Evolutionary conservation across 2,888 invertebrate species (phyloP).

Genomic region (Papilio demoleus): DNA sequence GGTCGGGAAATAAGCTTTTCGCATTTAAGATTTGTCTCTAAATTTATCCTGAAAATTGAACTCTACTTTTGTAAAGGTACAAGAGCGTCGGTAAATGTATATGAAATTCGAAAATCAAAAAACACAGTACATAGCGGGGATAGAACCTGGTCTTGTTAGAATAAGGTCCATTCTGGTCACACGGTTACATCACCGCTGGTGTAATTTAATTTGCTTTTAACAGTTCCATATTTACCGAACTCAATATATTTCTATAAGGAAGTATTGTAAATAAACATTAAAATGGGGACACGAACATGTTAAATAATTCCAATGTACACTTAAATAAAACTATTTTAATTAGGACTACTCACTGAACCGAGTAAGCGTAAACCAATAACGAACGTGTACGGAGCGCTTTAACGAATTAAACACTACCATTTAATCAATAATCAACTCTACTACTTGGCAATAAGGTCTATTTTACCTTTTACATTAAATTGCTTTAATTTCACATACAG

Average conservation of each 20-base stretch:
- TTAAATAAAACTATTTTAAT: slow-evolving; percentile 40
- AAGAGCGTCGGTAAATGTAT: no score
- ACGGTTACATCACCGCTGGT: no score
- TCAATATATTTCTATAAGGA: slow-evolving; percentile 11
- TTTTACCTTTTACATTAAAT: background rate
- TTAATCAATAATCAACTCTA: slow-evolving; percentile 1
- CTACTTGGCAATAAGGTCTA: background rate
- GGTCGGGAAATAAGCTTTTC: no score
- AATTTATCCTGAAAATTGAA: no score
- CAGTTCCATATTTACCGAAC: background rate
- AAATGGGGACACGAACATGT: slow-evolving; percentile 12
- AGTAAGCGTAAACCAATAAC: slow-evolving; percentile 37
- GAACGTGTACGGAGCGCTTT: slow-evolving; percentile 35
- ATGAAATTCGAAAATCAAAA: no score
- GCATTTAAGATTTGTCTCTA: no score
- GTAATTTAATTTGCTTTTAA: background rate
- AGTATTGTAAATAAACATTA: slow-evolving; percentile 18
- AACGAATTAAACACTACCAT: slow-evolving; percentile 25
- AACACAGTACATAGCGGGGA: no score
- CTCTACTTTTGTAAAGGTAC: no score
- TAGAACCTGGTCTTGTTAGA: no score
- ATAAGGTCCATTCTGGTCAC: no score
- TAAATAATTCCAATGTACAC: slow-evolving; percentile 26
- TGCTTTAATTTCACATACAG: slow-evolving; percentile 33
- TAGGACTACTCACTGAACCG: slow-evolving; percentile 30